phyloP scores from a whole-genome alignment of 2,113 vertebrate genomes.

The Entelurus aequoreus region DNA sequence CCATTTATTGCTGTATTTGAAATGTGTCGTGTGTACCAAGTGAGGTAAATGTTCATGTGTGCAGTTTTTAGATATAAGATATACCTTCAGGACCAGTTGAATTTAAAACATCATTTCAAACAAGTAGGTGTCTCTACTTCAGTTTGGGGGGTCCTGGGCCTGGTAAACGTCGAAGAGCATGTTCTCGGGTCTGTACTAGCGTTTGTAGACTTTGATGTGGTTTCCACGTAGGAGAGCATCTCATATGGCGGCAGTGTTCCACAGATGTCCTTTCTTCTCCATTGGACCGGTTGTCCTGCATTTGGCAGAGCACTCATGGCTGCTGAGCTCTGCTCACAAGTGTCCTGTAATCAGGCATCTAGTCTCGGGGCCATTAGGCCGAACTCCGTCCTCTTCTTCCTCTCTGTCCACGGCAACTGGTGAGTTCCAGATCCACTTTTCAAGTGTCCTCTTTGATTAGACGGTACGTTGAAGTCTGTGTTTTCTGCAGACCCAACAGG shows the following conservation, averaged over 20 bases:
- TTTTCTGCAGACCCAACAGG: slow-evolving; percentile 16
- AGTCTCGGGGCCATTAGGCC: slow-evolving; percentile 63
- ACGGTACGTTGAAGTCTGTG: not conserved
- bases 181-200: too few species aligned
- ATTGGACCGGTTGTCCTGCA: slow-evolving; percentile 81
- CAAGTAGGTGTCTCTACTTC: too few species aligned
- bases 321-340: slow-evolving; percentile 80
- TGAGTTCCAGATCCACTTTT: slow-evolving; percentile 63
- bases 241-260: slow-evolving; percentile 80
- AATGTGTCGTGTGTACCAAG: too few species aligned
- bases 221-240: slow-evolving; percentile 11
- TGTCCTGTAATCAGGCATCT: slow-evolving; percentile 88
- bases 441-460: too few species aligned
- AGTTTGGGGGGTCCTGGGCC: too few species aligned
- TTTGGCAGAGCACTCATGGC: slow-evolving; percentile 75
- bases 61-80: too few species aligned
- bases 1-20: too few species aligned
- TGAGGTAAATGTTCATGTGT: too few species aligned
- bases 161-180: too few species aligned
- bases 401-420: slow-evolving; percentile 51
- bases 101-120: too few species aligned
- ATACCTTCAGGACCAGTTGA: too few species aligned
- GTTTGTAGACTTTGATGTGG: too few species aligned
- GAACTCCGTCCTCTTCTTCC: slow-evolving; percentile 71
- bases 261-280: slow-evolving; percentile 84